Evolutionary conservation across 2,888 invertebrate species (phyloP).

Genomic region (Stegophylla sp.): DNA sequence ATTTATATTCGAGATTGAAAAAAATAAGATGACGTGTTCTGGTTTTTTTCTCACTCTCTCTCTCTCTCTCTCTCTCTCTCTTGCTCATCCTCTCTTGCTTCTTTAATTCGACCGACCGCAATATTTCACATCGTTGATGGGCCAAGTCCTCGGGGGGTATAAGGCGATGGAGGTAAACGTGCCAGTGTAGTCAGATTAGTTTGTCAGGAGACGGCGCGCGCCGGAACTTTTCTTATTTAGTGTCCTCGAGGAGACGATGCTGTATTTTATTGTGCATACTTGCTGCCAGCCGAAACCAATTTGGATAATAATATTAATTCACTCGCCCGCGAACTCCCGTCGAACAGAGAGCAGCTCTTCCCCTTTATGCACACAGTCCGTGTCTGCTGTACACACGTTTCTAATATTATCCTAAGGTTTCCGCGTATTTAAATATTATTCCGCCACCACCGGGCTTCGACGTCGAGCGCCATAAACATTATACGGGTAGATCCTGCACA

Average conservation of each 20-base stretch:
- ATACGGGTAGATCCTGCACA: neutral
- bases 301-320: constrained; percentile 53
- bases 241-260: constrained; percentile 45
- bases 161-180: constrained; percentile 36
- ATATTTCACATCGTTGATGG: constrained; percentile 53
- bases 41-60: constrained; percentile 43
- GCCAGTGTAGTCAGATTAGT: constrained; percentile 54
- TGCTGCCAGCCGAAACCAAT: constrained; percentile 37
- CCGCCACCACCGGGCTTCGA: neutral
- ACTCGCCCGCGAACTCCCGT: constrained; percentile 16
- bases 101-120: constrained; percentile 55
- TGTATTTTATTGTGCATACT: constrained; percentile 45
- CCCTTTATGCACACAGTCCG: neutral
- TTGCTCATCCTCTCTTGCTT: no score
- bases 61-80: no score
- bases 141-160: constrained; percentile 41
- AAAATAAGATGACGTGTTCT: constrained; percentile 49
- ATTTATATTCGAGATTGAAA: constrained; percentile 56
- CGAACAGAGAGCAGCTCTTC: no score
- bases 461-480: neutral
- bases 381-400: neutral
- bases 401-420: constrained; percentile 12
- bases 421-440: constrained; percentile 22
- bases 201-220: constrained; percentile 39
- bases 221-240: constrained; percentile 56